phyloP scores from a whole-genome alignment of 2,888 invertebrate genomes.

The Andrena marginata region DNA sequence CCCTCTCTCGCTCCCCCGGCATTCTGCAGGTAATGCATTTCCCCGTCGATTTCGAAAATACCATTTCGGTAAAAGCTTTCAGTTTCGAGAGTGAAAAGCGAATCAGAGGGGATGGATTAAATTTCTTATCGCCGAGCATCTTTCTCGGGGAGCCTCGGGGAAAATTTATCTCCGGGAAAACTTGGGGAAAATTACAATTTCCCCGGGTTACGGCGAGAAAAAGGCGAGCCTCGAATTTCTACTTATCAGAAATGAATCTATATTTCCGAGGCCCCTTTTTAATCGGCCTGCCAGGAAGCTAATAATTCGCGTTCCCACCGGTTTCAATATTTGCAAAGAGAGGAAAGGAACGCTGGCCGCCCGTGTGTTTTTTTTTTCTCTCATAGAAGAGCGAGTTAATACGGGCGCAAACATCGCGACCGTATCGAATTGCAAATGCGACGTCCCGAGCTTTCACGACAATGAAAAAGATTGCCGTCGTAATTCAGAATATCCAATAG shows the following conservation, averaged over 20 bases:
- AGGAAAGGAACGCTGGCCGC: background rate
- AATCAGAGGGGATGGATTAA: background rate
- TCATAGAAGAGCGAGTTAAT: slow-evolving; percentile 27
- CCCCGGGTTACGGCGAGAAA: background rate
- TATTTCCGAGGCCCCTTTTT: no score
- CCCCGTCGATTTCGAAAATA: slow-evolving; percentile 22
- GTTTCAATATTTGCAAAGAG: background rate
- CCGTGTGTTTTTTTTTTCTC: background rate
- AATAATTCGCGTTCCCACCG: no score
- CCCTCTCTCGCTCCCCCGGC: background rate
- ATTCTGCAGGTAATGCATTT: background rate
- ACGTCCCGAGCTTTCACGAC: slow-evolving; percentile 49
- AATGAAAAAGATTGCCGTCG: slow-evolving; percentile 57
- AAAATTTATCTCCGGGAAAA: background rate
- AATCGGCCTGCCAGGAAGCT: background rate
- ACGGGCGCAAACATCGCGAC: slow-evolving; percentile 38
- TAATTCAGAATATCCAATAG: slow-evolving; percentile 66
- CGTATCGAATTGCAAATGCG: slow-evolving; percentile 62
- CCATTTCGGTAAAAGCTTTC: slow-evolving; percentile 36
- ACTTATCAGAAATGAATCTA: no score
- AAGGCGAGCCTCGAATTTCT: background rate
- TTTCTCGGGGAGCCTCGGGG: background rate
- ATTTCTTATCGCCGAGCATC: slow-evolving; percentile 19
- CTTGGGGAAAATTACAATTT: slow-evolving; percentile 4
- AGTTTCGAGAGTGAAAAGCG: slow-evolving; percentile 8